Evolutionary conservation across 2,888 invertebrate species (phyloP), one percentile per base, ranked within the genome.

Genomic region (Eupithecia inturbata): DNA sequence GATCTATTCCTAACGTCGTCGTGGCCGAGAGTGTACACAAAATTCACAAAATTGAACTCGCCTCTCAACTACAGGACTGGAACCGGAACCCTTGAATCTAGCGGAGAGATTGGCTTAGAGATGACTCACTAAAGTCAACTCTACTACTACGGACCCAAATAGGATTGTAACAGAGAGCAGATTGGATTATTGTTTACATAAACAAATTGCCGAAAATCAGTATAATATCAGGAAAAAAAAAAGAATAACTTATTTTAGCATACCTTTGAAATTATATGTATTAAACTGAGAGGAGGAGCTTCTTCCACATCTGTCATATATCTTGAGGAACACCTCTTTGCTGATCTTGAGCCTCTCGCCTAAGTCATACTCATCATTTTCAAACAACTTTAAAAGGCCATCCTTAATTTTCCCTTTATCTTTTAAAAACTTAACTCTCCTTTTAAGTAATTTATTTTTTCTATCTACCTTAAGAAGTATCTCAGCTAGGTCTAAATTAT

Each of bases 311-410:
- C n/a, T 66, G 1, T 41, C 39, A 66, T 16, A 66, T 3, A 41
- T 66, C 22, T 66, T 66, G 12, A 66, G 16, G 33, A 66, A 66
- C 14, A 41, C 22, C 19, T 66, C 66, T 26, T 26, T 66, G 22
- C 14, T 66, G 2, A 66, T 22, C 14, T 36, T 22, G 14, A 41
- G 1, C 0, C 39, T 26, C 14, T 66, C 26, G 1, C 66, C 39
- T 14, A 66, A 36, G 39, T 66, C 39, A 19, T 66, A 66, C n/a
- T 14, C 22, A 26, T 66, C 66, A 41, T 39, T 26, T 26, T 39
- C 26, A 36, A 66, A 39, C 5, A 39, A 22, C 22, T 41, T 14
- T 16, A 66, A n/a, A n/a, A 66, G 9, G 22, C 1, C 6, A 22
- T n/a, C 39, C 66, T 41, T 36, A 1, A 26, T 0, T 2, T 41